Evolutionary conservation across 2,113 vertebrate genomes (phyloP), one percentile per base, ranked within the genome.

Genomic region (Oncorhynchus mykiss): DNA sequence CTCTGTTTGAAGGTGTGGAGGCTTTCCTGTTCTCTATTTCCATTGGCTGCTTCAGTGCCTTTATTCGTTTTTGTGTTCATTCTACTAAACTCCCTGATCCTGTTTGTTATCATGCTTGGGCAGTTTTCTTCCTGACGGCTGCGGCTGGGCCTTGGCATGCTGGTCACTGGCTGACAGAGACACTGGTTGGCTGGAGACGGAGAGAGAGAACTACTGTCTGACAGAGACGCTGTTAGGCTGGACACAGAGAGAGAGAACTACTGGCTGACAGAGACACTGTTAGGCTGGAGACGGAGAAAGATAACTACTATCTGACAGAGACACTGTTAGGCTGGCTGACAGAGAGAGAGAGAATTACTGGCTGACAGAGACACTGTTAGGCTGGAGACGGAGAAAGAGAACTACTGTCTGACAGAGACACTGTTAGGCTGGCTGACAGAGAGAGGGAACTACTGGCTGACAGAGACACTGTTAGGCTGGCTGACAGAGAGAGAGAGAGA

Each of bases 101-200:
- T 45, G 39, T 45, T 45, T 45, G 39, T 45, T 45, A 45, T 45
- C 2, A 45, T 45, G 39, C 39, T 11, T 45, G 39, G 9, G 39
- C 39, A 45, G 39, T 45, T 45, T 45, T 45, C 39, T 45, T 45
- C 39, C 39, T 2, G 39, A 9, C 1, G 9, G 39, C 39, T 45
- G 39, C 8, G 3, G 11, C 65, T n/a, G n/a, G 54, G 25, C 75
- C 31, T 75, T 65, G 71, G 29, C 27, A 39, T 75, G 48, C 25
- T 29, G 48, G 73, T 77, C 16, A 29, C 67, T 12, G 51, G 69
- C 45, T 64, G 78, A 74, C 45, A 29, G 48, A 27, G 8, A 65
- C 1, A 11, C 62, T 13, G 62, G 13, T 24, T 5, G 22, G n/a
- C 62, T 64, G 22, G n/a, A 64, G 3, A 64, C 22, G 4, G 62